These are phyloP conservation scores for Diprion similis DNA, from an alignment of 1,140 invertebrate species.

Conservation along the genomic window DNA sequence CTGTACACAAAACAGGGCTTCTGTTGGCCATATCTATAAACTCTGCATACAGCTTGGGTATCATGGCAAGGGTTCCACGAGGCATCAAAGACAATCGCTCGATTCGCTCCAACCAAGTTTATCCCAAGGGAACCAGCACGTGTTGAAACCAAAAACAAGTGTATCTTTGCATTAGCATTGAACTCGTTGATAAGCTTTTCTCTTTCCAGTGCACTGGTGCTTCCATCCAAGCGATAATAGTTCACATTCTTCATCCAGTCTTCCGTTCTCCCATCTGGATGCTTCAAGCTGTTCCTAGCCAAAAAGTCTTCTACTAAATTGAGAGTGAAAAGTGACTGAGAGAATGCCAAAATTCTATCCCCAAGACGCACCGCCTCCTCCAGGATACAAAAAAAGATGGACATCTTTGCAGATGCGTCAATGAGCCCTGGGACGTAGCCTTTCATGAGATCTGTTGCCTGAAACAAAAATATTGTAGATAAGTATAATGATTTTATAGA, in stretches of 20 bases:
- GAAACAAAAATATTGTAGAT: conserved; percentile 40
- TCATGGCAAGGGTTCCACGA: conserved; percentile 99
- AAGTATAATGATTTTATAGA: conserved; percentile 17
- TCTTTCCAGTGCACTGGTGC: conserved; percentile 90
- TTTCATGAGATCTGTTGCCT: conserved; percentile 86
- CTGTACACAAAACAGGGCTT: conserved; percentile 96
- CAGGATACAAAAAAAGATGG: conserved; percentile 91
- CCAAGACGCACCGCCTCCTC: conserved; percentile 86
- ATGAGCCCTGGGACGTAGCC: conserved; percentile 88
- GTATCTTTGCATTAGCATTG: conserved; percentile 88
- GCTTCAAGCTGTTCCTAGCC: conserved; percentile 78
- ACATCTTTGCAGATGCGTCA: conserved; percentile 95
- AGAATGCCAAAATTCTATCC: conserved; percentile 95
- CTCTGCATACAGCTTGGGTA: conserved; percentile 96
- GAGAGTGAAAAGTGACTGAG: conserved; percentile 94
- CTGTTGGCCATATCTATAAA: conserved; percentile 94
- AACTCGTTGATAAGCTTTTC: conserved; percentile 98
- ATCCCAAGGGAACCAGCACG: conserved; percentile 97
- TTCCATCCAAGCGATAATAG: conserved; percentile 95
- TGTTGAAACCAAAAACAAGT: conserved; percentile 96
- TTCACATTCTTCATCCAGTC: conserved; percentile 88
- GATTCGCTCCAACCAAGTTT: conserved; percentile 96
- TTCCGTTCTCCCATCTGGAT: conserved; percentile 63
- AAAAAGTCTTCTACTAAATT: conserved; percentile 98
- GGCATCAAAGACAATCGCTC: conserved; percentile 97